These are phyloP conservation scores for Allochrocebus solatus DNA, from an alignment of 2,797 vertebrate genomes.

Conservation along the genomic window DNA sequence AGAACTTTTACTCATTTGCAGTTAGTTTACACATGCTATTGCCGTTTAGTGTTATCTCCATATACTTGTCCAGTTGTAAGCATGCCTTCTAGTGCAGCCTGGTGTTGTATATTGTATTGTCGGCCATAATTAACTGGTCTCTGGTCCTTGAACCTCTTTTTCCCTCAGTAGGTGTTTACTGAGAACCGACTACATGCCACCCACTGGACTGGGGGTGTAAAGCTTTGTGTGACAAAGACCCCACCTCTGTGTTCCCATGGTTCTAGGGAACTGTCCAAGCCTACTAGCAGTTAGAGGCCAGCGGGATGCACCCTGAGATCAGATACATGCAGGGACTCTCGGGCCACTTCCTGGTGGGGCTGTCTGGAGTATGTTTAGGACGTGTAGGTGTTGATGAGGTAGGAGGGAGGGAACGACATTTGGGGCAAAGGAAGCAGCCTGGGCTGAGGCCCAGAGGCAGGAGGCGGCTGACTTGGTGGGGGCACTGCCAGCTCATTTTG, in stretches of 20 bases:
- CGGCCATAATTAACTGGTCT: fast-evolving
- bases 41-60: fast-evolving
- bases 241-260: fast-evolving
- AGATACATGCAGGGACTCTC: fast-evolving
- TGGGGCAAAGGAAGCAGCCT: neutral
- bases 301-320: neutral
- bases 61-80: fast-evolving
- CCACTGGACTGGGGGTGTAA: neutral
- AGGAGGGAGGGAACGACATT: neutral
- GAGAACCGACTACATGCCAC: neutral
- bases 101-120: fast-evolving
- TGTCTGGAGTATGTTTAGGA: neutral
- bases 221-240: neutral
- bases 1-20: neutral
- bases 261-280: neutral
- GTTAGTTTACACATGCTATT: neutral
- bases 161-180: fast-evolving
- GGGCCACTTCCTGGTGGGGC: neutral
- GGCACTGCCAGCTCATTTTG: neutral
- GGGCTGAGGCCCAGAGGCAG: neutral
- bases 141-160: neutral
- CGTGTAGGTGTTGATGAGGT: neutral
- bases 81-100: fast-evolving
- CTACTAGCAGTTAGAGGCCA: fast-evolving
- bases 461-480: neutral